A percentile compares a stretch with the other conserved stretches of the same genome.
These are phyloP conservation scores for Psilopsiagon aurifrons DNA, from an alignment of 2,113 vertebrate species.

Conservation along the genomic window DNA sequence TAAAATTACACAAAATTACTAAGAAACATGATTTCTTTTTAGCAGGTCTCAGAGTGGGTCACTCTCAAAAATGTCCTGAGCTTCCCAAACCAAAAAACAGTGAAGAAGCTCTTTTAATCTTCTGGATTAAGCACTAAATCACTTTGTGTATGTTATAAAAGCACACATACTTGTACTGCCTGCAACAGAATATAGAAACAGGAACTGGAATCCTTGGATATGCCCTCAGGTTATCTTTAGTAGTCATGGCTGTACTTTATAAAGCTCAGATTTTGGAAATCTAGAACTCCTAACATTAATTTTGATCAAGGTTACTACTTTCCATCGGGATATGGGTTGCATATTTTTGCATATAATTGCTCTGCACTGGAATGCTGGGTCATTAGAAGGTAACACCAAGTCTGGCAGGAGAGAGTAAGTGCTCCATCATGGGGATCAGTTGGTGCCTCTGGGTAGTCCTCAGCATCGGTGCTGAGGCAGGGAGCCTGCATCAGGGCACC, in stretches of 20 bases:
- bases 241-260: background rate
- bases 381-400: background rate
- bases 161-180: background rate
- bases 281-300: background rate
- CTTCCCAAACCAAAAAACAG: background rate
- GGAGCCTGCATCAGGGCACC: background rate
- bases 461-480: background rate
- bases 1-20: background rate
- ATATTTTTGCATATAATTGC: too few relatives aligned
- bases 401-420: background rate
- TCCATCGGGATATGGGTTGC: background rate
- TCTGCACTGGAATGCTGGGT: background rate
- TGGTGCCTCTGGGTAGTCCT: background rate
- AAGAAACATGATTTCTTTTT: background rate
- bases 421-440: background rate
- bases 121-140: background rate
- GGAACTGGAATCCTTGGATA: background rate
- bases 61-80: background rate
- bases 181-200: background rate
- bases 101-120: background rate
- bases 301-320: background rate
- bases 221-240: background rate
- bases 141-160: background rate
- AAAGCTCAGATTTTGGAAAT: background rate
- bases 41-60: background rate